Evolutionary conservation across 2,113 vertebrate genomes (phyloP), one percentile per base, ranked within the genome.

Genomic region (Otocyon megalotis): DNA sequence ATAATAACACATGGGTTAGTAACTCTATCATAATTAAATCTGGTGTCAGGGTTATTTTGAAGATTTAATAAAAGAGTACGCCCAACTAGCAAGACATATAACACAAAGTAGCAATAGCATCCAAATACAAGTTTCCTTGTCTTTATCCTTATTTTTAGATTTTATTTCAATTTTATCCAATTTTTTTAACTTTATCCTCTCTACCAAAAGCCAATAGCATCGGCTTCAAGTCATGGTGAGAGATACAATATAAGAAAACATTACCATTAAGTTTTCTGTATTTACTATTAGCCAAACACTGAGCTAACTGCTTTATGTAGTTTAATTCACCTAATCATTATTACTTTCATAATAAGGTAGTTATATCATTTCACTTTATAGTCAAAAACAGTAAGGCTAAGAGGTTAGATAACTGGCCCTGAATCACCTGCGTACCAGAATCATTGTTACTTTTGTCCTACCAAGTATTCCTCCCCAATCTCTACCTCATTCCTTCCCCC

Each of bases 41-140:
- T 96, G 48, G 71, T 48, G 56, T 91, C 65, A 48, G 35, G 15
- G 50, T 85, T 94, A 97, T 69, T 97, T 67, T 94, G 30, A 97
- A 96, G 56, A 91, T 85, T 71, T 96, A 88, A 35, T 67, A 96
- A 88, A 95, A 88, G 60, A 65, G 85, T 80, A 88, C 26, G 19
- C 53, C 74, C 77, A 93, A 32, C 24, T 43, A 93, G 4, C 58
- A 94, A 88, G 53, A 37, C 11, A 77, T 63, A 74, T 83, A 17
- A 71, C 43, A 90, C 50, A 94, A 85, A 67, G 53, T 26, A 69
- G 24, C 16, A 37, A 37, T 0, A 93, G 62, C 48, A 87, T 28
- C 17, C 37, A 88, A 97, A 81, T 19, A 28, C 2, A 90, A 90
- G 16, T 84, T 88, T 93, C 37, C 63, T 93, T 88, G 30, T 81